A percentile compares a stretch with the other conserved stretches of the same genome.
Evolutionary conservation across 1,140 invertebrate species (phyloP).

Genomic region (Drosophila mojavensis): DNA sequence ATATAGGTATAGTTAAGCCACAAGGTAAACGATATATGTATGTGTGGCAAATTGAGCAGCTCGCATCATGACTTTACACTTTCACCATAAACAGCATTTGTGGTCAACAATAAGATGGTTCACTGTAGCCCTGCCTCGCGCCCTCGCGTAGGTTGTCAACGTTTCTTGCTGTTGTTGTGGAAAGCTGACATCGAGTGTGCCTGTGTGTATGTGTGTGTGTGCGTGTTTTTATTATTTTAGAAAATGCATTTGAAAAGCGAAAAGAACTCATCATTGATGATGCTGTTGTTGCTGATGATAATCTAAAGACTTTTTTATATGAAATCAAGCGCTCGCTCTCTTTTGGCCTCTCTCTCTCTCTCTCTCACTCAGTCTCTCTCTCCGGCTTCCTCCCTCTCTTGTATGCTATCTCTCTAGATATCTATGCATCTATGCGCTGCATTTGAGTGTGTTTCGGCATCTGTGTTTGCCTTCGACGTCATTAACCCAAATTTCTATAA

Average conservation of each 20-base stretch:
- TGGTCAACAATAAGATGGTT: slow-evolving; percentile 59
- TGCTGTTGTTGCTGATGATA: too few relatives aligned
- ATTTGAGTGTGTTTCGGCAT: slow-evolving; percentile 57
- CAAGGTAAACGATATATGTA: slow-evolving; percentile 55
- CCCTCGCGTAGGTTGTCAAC: slow-evolving; percentile 47
- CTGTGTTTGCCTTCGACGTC: slow-evolving; percentile 65
- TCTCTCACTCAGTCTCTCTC: too few relatives aligned
- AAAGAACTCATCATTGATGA: slow-evolving; percentile 49
- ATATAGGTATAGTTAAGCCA: slow-evolving; percentile 17
- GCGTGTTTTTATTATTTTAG: slow-evolving; percentile 36
- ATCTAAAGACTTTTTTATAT: slow-evolving; percentile 36
- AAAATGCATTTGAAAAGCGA: slow-evolving; percentile 71
- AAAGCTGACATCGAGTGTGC: slow-evolving; percentile 48
- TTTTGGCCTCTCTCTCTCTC: too few relatives aligned
- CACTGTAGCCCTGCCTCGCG: slow-evolving; percentile 5
- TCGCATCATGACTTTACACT: slow-evolving; percentile 73
- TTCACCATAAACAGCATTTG: slow-evolving; percentile 53
- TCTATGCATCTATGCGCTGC: slow-evolving; percentile 34
- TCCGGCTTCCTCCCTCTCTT: too few relatives aligned
- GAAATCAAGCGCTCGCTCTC: slow-evolving; percentile 21
- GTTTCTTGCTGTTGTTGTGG: slow-evolving; percentile 24
- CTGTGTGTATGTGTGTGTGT: not conserved
- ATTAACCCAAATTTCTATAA: slow-evolving; percentile 81
- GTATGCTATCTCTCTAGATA: slow-evolving; percentile 9
- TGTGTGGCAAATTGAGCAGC: slow-evolving; percentile 50